phyloP scores from a whole-genome alignment of 2,888 invertebrate genomes.

The Tanytarsus gracilentus region DNA sequence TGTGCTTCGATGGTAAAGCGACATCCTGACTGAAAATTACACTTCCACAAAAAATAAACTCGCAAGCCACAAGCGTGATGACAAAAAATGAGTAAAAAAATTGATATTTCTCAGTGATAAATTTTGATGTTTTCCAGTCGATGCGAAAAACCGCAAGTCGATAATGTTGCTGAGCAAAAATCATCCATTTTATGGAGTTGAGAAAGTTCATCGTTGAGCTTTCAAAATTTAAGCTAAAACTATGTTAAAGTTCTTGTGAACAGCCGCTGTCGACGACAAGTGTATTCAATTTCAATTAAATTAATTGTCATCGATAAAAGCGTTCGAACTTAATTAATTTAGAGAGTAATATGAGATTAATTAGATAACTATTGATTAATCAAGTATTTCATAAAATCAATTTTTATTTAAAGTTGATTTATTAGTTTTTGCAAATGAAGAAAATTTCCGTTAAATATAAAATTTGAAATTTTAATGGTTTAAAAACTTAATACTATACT shows the following conservation, averaged over 20 bases:
- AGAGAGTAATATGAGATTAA: background rate
- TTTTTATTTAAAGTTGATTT: too few species aligned
- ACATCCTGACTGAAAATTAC: background rate
- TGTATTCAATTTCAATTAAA: background rate
- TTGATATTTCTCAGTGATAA: background rate
- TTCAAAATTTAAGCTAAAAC: too few species aligned
- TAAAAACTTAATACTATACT: too few species aligned
- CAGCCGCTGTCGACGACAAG: background rate
- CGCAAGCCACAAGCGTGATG: too few species aligned
- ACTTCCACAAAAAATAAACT: background rate
- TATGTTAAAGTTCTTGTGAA: too few species aligned
- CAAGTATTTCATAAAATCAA: too few species aligned
- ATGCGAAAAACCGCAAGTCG: constrained; percentile 4
- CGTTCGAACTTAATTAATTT: too few species aligned
- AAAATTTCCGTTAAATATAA: too few species aligned
- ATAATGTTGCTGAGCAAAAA: background rate
- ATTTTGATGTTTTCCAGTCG: background rate
- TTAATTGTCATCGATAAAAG: background rate
- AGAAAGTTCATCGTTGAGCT: background rate
- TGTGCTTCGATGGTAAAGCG: background rate
- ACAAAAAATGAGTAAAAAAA: background rate
- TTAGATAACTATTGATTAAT: background rate
- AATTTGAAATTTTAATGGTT: too few species aligned
- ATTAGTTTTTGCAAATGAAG: too few species aligned
- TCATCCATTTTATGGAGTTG: background rate